Base-by-base conservation (phyloP, 1,140 invertebrate species). In the Drosophila dunni region DNA sequence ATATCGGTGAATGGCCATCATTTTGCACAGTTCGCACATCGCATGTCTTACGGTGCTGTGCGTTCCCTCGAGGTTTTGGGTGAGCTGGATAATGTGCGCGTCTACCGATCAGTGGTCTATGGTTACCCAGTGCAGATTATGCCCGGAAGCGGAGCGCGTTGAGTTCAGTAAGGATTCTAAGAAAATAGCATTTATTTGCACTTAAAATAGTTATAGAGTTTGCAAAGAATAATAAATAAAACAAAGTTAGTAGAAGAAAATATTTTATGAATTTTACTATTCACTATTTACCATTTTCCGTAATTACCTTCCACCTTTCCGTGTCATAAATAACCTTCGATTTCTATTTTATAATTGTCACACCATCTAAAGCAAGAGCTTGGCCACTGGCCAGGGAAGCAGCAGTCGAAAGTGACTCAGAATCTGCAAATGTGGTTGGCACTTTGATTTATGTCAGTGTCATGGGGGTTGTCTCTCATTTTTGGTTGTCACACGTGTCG, bases 1-100 rank as follows among this genome's bases (percentile, higher is more conserved):
- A 94, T 97, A 54, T 94, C 95, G 1, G 85, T 96, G 0, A 96
- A 97, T 92, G 95, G 95, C 15, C 93, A 94, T 69, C 96, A 97
- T 81, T 95, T 96, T 79, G 94, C 94, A 66, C 93, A 94, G 11
- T 97, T 95, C 76, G 70, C 79, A 1, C 95, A 96, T 83, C 93
- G 96, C 62, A 73, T 95, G 2, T 93, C 95, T 3, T 91, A 94
- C 17, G 86, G 93, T 20, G 92, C 93, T 38, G 92, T 95, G 10
- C 93, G 91, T 1, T 82, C 91, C 38, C 50, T 96, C 7, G 88
- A 94, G 61, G 92, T 96, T 9, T 93, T 94, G 51, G 95, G 95
- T 2, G 93, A 94, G 48, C 89, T 95, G 3, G 93, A 93, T 51
- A 92, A 94, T 46, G 91, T 92, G 1, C 90, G 83, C 67, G 92